Base-by-base conservation (phyloP, 2,888 invertebrate species). In the Apotomis turbidana region DNA sequence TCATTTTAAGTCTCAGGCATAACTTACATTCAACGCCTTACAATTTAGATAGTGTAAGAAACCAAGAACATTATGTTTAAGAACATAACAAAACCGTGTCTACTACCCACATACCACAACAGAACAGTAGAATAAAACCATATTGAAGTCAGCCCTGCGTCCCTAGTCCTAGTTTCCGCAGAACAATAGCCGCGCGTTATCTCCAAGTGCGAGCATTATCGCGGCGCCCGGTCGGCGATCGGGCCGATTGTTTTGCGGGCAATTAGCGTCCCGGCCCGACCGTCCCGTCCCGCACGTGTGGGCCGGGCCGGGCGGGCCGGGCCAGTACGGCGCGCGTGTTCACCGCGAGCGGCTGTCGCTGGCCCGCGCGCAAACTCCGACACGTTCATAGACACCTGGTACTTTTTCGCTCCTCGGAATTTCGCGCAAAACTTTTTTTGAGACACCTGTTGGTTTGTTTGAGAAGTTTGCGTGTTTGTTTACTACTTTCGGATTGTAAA, bases 231-330 rank as follows among this genome's bases (percentile, higher is more conserved):
- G 83, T 80, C 81, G 81, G 78, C 83, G 80, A 87, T 84, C 85
- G 86, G 84, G 82, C 84, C 89, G 90, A 90, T 90, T 90, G 92
- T 92, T 93, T 93, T 88, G 93, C 90, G 92, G 91, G 88, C 91
- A 91, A 93, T 91, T 92, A 93, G 93, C 89, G 85, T 74, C 77
- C 79, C 80, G 77, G 62, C 73, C 74, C 75, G 74, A 71, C 76
- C 71, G 60, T 74, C 88, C 87, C 87, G 85, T 78, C 74, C 75
- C 76, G 79, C 76, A 77, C 74, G 77, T 78, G 81, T 81, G 85
- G 83, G 80, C 81, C 84, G 84, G 13, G 60, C 60, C 55, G 75
- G 69, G 74, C 75, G 74, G 75, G 74, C 73, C 61, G 68, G 78
- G 80, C 75, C 80, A 79, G 80, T 81, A 78, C 80, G 81, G 79